A percentile compares a stretch with the other conserved stretches of the same genome.
phyloP scores from a whole-genome alignment of 2,797 vertebrate genomes.

The Thunnus albacares region DNA sequence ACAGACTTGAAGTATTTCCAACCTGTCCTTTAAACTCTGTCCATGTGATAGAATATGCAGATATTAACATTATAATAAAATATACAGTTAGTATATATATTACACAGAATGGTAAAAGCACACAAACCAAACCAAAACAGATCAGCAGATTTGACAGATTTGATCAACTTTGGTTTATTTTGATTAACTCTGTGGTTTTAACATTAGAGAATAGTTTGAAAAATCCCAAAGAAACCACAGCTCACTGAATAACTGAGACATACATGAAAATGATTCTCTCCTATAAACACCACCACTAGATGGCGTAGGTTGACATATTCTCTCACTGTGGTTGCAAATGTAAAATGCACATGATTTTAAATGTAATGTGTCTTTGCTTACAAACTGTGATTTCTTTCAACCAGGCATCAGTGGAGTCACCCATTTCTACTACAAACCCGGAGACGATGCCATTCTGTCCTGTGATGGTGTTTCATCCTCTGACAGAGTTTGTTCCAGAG shows the following conservation, averaged over 20 bases:
- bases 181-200: too few relatives aligned
- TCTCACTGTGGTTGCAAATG: neutral
- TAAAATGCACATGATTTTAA: too few relatives aligned
- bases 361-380: too few relatives aligned
- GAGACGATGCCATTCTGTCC: neutral
- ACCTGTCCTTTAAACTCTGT: neutral
- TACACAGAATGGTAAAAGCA: too few relatives aligned
- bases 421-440: neutral
- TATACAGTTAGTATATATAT: too few relatives aligned
- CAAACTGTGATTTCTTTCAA: neutral
- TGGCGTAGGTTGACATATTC: neutral
- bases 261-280: neutral
- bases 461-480: neutral
- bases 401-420: neutral
- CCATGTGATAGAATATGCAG: neutral
- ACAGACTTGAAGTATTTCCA: too few relatives aligned
- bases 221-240: neutral
- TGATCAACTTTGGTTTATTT: too few relatives aligned
- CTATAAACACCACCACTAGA: neutral
- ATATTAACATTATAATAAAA: too few relatives aligned
- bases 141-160: too few relatives aligned
- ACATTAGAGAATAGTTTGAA: neutral
- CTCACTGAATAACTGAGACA: neutral
- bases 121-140: too few relatives aligned
- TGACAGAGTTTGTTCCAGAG: neutral